Conservation (phyloP, 2,888 invertebrate species). For the Brassicogethes aeneus region DNA sequence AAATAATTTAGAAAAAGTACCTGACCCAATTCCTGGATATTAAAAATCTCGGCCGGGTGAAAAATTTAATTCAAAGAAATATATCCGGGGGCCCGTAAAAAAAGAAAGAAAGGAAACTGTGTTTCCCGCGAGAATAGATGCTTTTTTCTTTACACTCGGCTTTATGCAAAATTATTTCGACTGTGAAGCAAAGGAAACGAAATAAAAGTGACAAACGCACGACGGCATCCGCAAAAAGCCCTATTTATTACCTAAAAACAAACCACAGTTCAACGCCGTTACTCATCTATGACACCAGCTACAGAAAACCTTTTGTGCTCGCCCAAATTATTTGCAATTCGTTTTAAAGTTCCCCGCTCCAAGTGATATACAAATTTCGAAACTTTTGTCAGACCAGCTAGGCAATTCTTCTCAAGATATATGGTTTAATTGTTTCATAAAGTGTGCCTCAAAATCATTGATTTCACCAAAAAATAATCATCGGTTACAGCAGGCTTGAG, state of each 20-base stretch:
- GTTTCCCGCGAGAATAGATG: neutral
- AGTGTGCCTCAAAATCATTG: too few relatives aligned
- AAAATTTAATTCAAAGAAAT: neutral
- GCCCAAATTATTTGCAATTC: too few relatives aligned
- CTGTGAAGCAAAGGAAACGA: slow-evolving; percentile 12
- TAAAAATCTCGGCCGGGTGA: too few relatives aligned
- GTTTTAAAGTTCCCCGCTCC: neutral
- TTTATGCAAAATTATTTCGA: neutral
- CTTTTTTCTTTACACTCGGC: neutral
- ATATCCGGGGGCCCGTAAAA: neutral
- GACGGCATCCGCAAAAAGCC: slow-evolving; percentile 29
- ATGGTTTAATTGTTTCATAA: too few relatives aligned
- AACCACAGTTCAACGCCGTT: slow-evolving; percentile 21
- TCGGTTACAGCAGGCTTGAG: too few relatives aligned
- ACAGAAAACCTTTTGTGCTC: slow-evolving; percentile 21
- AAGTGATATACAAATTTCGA: too few relatives aligned
- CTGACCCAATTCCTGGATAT: too few relatives aligned
- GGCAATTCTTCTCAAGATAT: too few relatives aligned
- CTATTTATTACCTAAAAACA: slow-evolving; percentile 34
- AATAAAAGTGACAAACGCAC: slow-evolving; percentile 34
- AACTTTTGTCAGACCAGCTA: too few relatives aligned
- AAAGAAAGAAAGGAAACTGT: neutral
- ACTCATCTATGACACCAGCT: slow-evolving; percentile 23
- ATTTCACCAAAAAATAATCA: too few relatives aligned
- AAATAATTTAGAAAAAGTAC: too few relatives aligned